These are phyloP conservation scores for Ibidorhyncha struthersii DNA, from an alignment of 2,113 vertebrate species.

Conservation along the genomic window DNA sequence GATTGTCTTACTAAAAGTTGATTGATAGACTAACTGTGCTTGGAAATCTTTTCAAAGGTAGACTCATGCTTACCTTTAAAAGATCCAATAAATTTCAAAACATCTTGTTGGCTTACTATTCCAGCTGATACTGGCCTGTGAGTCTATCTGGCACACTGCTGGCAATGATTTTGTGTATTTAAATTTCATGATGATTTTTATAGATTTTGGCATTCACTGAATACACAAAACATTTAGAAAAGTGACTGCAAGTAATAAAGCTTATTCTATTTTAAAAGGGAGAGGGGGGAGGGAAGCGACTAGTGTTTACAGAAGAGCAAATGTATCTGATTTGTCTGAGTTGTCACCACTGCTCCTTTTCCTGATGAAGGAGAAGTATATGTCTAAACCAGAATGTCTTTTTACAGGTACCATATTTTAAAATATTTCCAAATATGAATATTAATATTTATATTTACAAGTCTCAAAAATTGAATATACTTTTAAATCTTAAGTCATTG, in stretches of 20 bases:
- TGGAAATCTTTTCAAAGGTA: not conserved
- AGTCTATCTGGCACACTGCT: not conserved
- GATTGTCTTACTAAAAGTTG: not conserved
- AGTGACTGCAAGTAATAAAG: not conserved
- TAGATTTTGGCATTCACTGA: not conserved
- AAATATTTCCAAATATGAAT: not conserved
- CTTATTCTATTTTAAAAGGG: not conserved
- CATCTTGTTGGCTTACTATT: not conserved
- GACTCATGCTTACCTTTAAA: not conserved
- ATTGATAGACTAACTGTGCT: not conserved
- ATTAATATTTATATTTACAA: not conserved
- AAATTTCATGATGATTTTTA: not conserved
- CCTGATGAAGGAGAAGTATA: not conserved
- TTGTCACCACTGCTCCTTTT: not conserved
- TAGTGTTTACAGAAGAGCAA: not conserved
- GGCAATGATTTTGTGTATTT: not conserved
- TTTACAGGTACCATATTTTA: not conserved
- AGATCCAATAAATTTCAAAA: not conserved
- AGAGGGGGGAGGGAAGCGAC: rapidly evolving
- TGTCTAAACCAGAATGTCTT: not conserved
- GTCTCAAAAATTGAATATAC: not conserved
- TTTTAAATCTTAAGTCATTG: not conserved
- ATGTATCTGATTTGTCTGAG: not conserved
- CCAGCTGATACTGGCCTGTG: not conserved
- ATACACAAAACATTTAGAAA: not conserved